Conservation (phyloP, 2,797 vertebrate species). For the Podargus strigoides region DNA sequence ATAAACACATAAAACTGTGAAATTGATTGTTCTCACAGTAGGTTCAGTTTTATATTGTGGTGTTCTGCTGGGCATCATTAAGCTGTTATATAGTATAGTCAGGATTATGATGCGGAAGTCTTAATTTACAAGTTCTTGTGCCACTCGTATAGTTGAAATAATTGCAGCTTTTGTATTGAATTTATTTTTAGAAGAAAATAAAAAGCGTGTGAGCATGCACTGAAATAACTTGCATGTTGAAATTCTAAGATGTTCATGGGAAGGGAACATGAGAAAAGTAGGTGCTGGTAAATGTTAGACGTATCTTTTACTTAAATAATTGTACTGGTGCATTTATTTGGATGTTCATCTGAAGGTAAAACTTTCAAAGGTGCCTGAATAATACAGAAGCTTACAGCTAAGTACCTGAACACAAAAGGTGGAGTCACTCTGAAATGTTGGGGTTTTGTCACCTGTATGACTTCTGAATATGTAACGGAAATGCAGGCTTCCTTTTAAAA, state of each 20-base stretch:
- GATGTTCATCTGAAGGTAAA: background rate
- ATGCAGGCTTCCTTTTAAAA: background rate
- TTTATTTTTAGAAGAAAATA: background rate
- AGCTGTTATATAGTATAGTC: background rate
- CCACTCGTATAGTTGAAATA: background rate
- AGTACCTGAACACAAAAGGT: background rate
- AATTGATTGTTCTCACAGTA: background rate
- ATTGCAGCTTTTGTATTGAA: background rate
- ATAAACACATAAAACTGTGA: background rate
- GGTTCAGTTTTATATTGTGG: background rate
- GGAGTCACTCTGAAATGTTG: background rate
- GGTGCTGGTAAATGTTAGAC: background rate
- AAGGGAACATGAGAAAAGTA: background rate
- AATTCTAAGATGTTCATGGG: background rate
- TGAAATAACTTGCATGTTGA: background rate
- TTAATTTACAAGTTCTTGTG: background rate
- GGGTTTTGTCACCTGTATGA: background rate
- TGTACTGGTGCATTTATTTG: background rate
- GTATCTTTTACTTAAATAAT: background rate
- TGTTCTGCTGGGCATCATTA: background rate
- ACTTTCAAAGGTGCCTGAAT: background rate
- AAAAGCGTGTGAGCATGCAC: background rate
- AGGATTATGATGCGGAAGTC: background rate
- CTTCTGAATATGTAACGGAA: background rate
- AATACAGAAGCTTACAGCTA: background rate